phyloP scores from a whole-genome alignment of 2,888 invertebrate species.

The Tortrix viridana region DNA sequence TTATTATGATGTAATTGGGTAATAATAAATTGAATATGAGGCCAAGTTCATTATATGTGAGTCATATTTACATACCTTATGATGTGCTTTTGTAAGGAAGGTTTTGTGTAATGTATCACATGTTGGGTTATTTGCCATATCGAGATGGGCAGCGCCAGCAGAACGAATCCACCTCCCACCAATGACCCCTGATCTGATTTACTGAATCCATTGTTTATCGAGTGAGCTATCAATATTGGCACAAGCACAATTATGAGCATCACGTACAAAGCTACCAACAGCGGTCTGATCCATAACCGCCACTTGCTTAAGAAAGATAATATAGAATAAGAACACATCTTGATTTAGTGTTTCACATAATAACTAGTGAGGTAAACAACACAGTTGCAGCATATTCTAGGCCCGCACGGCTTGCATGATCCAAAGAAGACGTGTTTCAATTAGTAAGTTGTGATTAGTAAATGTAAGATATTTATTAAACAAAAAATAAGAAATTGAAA shows the following conservation, averaged over 20 bases:
- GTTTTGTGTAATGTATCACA: slow-evolving; percentile 96
- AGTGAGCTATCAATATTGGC: slow-evolving; percentile 92
- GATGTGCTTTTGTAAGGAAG: slow-evolving; percentile 95
- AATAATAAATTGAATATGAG: too few relatives aligned
- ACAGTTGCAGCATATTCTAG: slow-evolving; percentile 26
- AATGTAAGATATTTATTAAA: background rate
- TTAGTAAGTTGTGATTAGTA: background rate
- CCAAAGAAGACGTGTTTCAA: slow-evolving; percentile 9
- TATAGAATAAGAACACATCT: slow-evolving; percentile 72
- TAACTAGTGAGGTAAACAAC: slow-evolving; percentile 28
- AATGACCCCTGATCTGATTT: slow-evolving; percentile 92
- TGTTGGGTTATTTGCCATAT: slow-evolving; percentile 98
- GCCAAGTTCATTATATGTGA: too few relatives aligned
- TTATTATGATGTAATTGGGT: too few relatives aligned
- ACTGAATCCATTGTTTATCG: slow-evolving; percentile 90
- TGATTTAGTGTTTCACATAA: slow-evolving; percentile 41
- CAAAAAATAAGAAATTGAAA: slow-evolving; percentile 1
- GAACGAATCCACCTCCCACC: slow-evolving; percentile 95
- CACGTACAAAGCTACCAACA: slow-evolving; percentile 91
- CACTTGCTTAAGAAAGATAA: slow-evolving; percentile 83
- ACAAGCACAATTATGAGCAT: slow-evolving; percentile 92
- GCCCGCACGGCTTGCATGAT: background rate
- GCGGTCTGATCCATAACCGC: slow-evolving; percentile 95
- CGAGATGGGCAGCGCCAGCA: slow-evolving; percentile 95
- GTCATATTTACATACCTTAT: slow-evolving; percentile 86